Evolutionary conservation across 2,888 invertebrate species (phyloP).

Genomic region (Dolichopus griseipennis): DNA sequence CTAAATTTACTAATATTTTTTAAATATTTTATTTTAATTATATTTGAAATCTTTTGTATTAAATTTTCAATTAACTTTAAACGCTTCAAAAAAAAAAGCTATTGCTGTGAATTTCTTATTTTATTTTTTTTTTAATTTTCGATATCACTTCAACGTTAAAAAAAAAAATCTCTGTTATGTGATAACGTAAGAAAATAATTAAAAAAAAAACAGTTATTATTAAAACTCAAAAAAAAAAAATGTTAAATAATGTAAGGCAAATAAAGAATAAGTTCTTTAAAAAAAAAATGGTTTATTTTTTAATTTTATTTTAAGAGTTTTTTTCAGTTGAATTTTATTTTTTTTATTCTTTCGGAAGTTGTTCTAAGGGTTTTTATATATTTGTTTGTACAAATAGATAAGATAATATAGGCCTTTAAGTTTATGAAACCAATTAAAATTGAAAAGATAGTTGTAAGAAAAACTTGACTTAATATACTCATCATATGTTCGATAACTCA

Average conservation of each 20-base stretch:
- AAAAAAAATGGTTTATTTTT: not conserved
- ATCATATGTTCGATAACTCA: no score
- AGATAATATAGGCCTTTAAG: no score
- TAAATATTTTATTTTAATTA: not conserved
- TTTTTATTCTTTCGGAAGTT: no score
- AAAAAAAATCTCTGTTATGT: not conserved
- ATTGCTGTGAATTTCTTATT: not conserved
- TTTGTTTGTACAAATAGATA: no score
- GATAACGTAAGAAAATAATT: not conserved
- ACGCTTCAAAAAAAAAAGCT: not conserved
- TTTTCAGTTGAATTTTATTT: no score
- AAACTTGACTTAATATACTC: no score
- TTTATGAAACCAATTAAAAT: no score
- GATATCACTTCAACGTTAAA: not conserved
- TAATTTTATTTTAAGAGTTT: no score
- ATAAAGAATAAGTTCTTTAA: conserved; percentile 3
- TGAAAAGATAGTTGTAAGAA: no score
- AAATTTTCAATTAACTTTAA: no score
- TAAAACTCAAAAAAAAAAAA: not conserved
- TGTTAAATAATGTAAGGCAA: not conserved
- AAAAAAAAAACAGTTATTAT: not conserved
- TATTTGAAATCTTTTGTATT: not conserved
- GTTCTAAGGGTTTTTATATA: no score
- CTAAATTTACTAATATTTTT: not conserved
- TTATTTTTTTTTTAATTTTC: not conserved